Conservation (phyloP, 2,888 invertebrate species). For the Anodontia alba region DNA sequence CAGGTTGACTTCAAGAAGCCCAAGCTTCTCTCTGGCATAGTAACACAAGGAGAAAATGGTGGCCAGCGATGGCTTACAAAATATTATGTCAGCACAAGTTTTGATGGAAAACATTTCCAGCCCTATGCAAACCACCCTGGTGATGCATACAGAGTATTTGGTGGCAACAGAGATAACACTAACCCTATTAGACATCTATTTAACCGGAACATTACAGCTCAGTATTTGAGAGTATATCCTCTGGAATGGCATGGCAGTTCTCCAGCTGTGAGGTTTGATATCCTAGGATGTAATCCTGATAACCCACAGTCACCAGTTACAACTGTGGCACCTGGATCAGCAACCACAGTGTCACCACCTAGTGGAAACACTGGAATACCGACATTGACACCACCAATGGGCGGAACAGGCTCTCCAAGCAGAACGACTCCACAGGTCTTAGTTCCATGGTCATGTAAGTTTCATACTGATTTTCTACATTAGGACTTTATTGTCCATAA, state of each 20-base stretch:
- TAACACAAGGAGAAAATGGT: slow-evolving; percentile 73
- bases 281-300: slow-evolving; percentile 75
- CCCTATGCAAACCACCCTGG: slow-evolving; percentile 70
- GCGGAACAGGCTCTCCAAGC: slow-evolving; percentile 19
- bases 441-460: slow-evolving; percentile 52
- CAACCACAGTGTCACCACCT: slow-evolving; percentile 44
- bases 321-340: slow-evolving; percentile 33
- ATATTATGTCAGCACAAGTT: slow-evolving; percentile 68
- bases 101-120: slow-evolving; percentile 70
- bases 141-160: slow-evolving; percentile 63
- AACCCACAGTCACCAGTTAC: slow-evolving; percentile 48
- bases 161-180: slow-evolving; percentile 66
- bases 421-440: slow-evolving; percentile 28
- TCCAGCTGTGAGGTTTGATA: slow-evolving; percentile 68
- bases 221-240: slow-evolving; percentile 72
- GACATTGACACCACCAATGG: slow-evolving; percentile 34
- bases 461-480: not conserved
- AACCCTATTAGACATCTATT: slow-evolving; percentile 71
- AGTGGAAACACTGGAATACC: slow-evolving; percentile 32
- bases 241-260: slow-evolving; percentile 56
- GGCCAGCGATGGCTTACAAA: slow-evolving; percentile 67
- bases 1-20: slow-evolving; percentile 72
- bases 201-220: slow-evolving; percentile 74
- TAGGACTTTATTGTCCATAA: too few species aligned
- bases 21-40: slow-evolving; percentile 73